These are phyloP conservation scores for Riparia riparia DNA, from an alignment of 2,113 vertebrate species.

Conservation along the genomic window DNA sequence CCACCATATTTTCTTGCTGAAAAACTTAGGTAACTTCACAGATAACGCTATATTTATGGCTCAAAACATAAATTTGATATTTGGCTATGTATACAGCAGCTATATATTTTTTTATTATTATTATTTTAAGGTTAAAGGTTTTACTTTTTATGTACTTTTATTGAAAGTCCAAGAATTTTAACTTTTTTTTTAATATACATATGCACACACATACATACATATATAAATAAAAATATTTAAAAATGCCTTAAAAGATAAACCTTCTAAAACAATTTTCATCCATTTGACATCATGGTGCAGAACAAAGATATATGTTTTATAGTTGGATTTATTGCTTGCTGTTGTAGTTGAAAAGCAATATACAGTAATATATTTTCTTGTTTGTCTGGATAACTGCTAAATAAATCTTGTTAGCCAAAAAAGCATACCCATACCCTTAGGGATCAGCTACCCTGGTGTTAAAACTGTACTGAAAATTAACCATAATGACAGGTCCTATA, in stretches of 20 bases:
- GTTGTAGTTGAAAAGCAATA: constrained; percentile 68
- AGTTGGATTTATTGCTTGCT: constrained; percentile 37
- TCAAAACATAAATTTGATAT: neutral
- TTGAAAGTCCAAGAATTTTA: neutral
- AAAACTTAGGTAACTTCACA: neutral
- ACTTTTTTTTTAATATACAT: neutral
- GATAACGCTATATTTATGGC: neutral
- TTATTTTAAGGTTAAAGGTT: neutral
- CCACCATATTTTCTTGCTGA: neutral
- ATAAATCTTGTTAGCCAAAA: constrained; percentile 80
- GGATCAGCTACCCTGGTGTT: constrained; percentile 75
- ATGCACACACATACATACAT: neutral
- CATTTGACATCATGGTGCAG: neutral
- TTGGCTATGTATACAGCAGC: neutral
- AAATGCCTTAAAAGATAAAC: neutral
- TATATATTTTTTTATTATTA: neutral
- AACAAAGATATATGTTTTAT: constrained; percentile 31
- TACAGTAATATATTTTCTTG: constrained; percentile 67
- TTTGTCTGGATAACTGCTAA: constrained; percentile 75
- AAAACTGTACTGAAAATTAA: constrained; percentile 83
- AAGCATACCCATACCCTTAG: constrained; percentile 63
- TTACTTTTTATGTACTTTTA: neutral
- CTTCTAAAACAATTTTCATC: neutral
- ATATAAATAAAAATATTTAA: neutral
- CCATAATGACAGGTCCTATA: constrained; percentile 85